Base-by-base conservation (phyloP, 2,797 vertebrate genomes). In the Melopsittacus undulatus region DNA sequence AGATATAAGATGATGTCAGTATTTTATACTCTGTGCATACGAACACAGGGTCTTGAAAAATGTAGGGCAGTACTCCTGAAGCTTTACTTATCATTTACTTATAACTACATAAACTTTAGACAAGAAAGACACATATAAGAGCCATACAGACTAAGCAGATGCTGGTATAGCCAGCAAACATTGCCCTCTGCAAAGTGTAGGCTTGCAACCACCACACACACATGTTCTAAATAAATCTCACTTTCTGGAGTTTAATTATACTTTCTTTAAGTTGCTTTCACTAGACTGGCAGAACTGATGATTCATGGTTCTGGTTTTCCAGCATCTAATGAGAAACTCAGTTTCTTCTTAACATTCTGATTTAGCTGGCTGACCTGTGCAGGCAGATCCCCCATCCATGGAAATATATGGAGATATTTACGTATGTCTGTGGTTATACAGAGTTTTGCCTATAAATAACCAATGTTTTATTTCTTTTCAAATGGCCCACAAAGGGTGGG, bases 291-390 rank as follows among this genome's bases (percentile, higher is more conserved):
- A 75, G 36, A 90, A 82, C 15, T 59, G 95, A 51, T 83, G 78
- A 79, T 88, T 93, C 85, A 86, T 0, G 5, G 42, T 86, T 87
- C 51, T 83, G 24, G 36, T 95, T 64, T 95, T 62, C 81, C 92
- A 94, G 72, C 70, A 84, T 43, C 75, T 95, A 82, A 91, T 51
- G 87, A 94, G 64, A 78, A 69, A 92, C 89, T 11, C 64, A 78
- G 38, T 69, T 94, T 77, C 52, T 94, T 86, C 56, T 30, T 20
- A 73, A 88, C 68, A 84, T 48, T 59, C 49, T 77, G 52, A 89
- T 87, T 92, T 63, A 94, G 76, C 61, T 86, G 75, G 70, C 43
- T 88, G 92, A 90, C 77, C 87, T 89, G 80, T 84, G 77, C 91
- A 83, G 77, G 85, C 77, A 94, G 51, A 90, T 68, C 67, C 68